Base-by-base conservation (phyloP, 2,797 vertebrate species). In the Ctenosaura bakeri region DNA sequence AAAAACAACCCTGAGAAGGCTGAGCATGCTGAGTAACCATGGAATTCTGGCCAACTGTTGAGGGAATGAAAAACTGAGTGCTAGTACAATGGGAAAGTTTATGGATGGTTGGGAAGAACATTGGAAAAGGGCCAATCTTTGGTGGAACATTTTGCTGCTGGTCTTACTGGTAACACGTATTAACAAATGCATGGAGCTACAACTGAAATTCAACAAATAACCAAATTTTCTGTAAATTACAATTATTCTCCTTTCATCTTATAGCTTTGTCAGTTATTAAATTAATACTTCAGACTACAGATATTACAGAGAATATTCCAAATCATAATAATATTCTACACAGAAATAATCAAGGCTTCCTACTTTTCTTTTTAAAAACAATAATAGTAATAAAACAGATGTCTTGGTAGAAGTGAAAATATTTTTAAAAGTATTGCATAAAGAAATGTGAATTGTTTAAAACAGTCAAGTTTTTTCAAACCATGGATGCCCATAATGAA, bases 271-370 rank as follows among this genome's bases (percentile, higher is more conserved):
- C 85, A 69, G 9, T 0, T 59, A 90, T 89, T 74, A 80, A 83
- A 87, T 71, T 85, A 92, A 79, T 8, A 52, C 59, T 35, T 22
- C 69, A 92, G 92, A 89, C 38, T 56, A 81, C 35, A 94, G 85
- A 89, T 87, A 88, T 0, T 46, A 2, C 85, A 82, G 79, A 91
- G 87, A 91, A 89, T 88, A 71, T 66, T 78, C 81, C 66, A 59
- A 85, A 59, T 12, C 26, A 59, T 42, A 87, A 73, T 64, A 90
- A 89, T 85, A 69, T 64, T 74, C 77, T 77, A 64, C 79, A 54
- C 3, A 52, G 76, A 64, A 88, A 50, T 83, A 83, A 62, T 42
- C 62, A 77, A 69, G 46, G 16, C 22, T 77, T 76, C 32, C 66
- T 69, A 66, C 18, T 29, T 84, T 69, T 32, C 38, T 82, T 82